Evolutionary conservation across 2,888 invertebrate species (phyloP).

Genomic region (Sipha maydis): DNA sequence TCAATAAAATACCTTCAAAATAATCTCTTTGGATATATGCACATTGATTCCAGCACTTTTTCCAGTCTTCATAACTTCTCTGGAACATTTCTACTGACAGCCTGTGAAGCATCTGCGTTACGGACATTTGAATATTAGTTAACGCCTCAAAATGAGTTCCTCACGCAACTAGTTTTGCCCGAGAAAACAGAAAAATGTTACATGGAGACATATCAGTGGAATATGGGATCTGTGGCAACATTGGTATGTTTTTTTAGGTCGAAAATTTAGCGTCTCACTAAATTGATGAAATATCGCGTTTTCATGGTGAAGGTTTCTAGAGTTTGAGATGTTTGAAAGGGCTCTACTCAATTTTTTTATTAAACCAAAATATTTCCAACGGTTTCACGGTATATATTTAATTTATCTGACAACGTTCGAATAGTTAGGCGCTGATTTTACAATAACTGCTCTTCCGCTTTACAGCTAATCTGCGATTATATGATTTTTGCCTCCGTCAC

Average conservation of each 20-base stretch:
- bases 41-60: too few relatives aligned
- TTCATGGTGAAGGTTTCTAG: constrained; percentile 62
- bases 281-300: constrained; percentile 58
- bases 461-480: too few relatives aligned
- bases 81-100: too few relatives aligned
- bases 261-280: constrained; percentile 62
- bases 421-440: too few relatives aligned
- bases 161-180: constrained; percentile 54
- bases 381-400: too few relatives aligned
- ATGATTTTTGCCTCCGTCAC: too few relatives aligned
- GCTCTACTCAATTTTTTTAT: neutral
- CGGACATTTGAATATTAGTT: constrained; percentile 60
- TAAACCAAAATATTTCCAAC: too few relatives aligned
- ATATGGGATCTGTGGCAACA: constrained; percentile 57
- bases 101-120: neutral
- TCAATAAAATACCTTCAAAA: too few relatives aligned
- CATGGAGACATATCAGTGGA: constrained; percentile 61
- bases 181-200: constrained; percentile 57
- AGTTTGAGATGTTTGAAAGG: constrained; percentile 42
- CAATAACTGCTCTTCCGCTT: too few relatives aligned
- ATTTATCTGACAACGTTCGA: too few relatives aligned
- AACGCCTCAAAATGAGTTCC: constrained; percentile 57
- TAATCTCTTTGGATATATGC: too few relatives aligned
- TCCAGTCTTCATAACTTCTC: too few relatives aligned
- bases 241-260: constrained; percentile 52